A percentile compares a stretch with the other conserved stretches of the same genome.
phyloP scores from a whole-genome alignment of 2,888 invertebrate species.

The Anthoptus insignis region DNA sequence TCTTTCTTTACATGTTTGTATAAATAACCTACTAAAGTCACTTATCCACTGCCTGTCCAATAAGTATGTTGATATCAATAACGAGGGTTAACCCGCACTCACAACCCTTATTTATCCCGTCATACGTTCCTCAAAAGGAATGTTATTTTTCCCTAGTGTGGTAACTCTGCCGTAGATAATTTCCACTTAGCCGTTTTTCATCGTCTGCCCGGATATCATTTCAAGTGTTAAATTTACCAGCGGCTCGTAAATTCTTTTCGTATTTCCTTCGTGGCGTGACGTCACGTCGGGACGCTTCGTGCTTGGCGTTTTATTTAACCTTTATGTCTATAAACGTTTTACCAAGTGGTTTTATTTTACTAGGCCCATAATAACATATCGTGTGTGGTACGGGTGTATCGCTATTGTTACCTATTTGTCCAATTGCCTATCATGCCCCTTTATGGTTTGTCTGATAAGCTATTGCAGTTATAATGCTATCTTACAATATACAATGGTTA shows the following conservation, averaged over 20 bases:
- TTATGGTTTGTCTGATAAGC: no score
- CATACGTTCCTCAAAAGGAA: not conserved
- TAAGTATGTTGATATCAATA: not conserved
- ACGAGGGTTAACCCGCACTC: not conserved
- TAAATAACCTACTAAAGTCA: no score
- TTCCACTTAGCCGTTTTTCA: constrained; percentile 22
- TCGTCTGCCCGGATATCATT: constrained; percentile 27
- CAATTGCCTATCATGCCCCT: no score
- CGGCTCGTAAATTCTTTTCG: constrained; percentile 26
- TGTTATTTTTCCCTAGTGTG: not conserved
- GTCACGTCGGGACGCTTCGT: not conserved
- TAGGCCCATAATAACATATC: no score
- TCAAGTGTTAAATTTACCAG: constrained; percentile 27
- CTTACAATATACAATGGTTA: no score
- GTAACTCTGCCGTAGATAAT: constrained; percentile 5
- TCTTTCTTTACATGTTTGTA: not conserved
- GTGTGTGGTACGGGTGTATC: not conserved
- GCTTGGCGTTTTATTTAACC: not conserved
- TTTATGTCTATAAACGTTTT: not conserved
- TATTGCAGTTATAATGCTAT: no score
- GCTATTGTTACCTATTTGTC: no score
- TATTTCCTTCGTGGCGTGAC: constrained; percentile 16
- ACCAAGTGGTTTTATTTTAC: not conserved
- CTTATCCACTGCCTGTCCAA: no score
- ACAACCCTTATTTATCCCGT: not conserved